A percentile compares a stretch with the other conserved stretches of the same genome.
Evolutionary conservation across 1,140 invertebrate species (phyloP).

Genomic region (Trichonephila inaurata): DNA sequence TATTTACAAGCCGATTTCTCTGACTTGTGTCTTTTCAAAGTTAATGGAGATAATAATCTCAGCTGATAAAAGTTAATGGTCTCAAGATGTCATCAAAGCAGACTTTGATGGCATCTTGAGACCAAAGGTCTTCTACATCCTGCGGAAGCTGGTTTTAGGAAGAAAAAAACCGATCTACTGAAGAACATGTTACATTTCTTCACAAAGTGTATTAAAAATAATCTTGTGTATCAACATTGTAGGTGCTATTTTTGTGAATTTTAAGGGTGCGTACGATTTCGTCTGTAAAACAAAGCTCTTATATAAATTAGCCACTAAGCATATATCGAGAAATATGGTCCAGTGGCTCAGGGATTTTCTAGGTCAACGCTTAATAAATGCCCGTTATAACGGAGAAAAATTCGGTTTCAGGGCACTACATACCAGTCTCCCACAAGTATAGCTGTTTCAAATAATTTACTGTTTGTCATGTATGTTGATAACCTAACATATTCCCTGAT

Average conservation of each 20-base stretch:
- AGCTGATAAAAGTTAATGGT: too few relatives aligned
- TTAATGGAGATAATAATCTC: too few relatives aligned
- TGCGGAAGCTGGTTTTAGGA: too few relatives aligned
- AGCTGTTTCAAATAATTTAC: constrained; percentile 24
- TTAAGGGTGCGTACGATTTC: not conserved
- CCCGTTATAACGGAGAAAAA: not conserved
- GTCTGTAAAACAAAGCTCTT: constrained; percentile 31
- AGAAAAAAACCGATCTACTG: too few relatives aligned
- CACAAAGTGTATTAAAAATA: too few relatives aligned
- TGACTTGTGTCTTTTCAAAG: too few relatives aligned
- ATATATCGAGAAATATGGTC: constrained; percentile 28
- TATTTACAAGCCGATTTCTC: too few relatives aligned
- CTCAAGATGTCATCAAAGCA: too few relatives aligned
- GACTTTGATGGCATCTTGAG: too few relatives aligned
- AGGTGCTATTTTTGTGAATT: constrained; percentile 6
- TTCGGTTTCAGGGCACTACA: not conserved
- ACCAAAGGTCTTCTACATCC: too few relatives aligned
- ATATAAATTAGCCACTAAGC: constrained; percentile 4
- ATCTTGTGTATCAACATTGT: too few relatives aligned
- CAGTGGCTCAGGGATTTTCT: not conserved
- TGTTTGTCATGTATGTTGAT: constrained; percentile 28
- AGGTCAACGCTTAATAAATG: constrained; percentile 8
- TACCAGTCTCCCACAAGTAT: not conserved
- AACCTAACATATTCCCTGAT: not conserved
- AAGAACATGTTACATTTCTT: too few relatives aligned